Evolutionary conservation across 53 echinoderm and acorn worm species (phyloP).

Genomic region (Paracentrotus lividus): DNA sequence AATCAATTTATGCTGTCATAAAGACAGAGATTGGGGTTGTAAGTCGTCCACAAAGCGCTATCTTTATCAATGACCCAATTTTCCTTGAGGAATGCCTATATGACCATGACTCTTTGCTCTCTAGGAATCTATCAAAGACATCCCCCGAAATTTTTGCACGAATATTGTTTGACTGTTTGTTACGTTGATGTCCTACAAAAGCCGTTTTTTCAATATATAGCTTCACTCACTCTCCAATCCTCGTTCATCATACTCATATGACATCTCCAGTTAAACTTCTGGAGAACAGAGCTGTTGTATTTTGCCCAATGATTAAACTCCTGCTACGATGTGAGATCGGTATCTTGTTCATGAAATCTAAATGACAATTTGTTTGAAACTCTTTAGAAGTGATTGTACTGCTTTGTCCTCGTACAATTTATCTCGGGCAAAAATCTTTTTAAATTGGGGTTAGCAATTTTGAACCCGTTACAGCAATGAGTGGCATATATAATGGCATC

Average conservation of each 20-base stretch:
- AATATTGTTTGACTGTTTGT: conserved; percentile 14
- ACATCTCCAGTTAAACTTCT: conserved; percentile 5
- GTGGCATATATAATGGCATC: not conserved
- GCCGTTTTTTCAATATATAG: not conserved
- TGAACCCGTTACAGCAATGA: not conserved
- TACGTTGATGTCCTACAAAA: conserved; percentile 12
- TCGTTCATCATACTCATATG: conserved; percentile 41
- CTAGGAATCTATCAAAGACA: conserved; percentile 48
- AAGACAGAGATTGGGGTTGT: conserved; percentile 18
- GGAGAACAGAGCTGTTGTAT: not conserved
- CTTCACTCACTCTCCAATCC: conserved; percentile 14
- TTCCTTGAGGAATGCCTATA: not conserved
- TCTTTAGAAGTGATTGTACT: conserved; percentile 12
- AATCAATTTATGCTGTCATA: conserved; percentile 37
- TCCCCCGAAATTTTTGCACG: conserved; percentile 45
- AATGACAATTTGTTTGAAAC: conserved; percentile 41
- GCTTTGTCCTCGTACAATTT: conserved; percentile 20
- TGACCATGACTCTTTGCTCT: conserved; percentile 44
- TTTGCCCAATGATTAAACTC: conserved; percentile 6
- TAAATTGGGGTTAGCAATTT: not conserved
- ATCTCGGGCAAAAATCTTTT: conserved; percentile 15
- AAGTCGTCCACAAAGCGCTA: conserved; percentile 11
- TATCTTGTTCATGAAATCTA: conserved; percentile 4
- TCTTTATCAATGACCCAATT: conserved; percentile 57
- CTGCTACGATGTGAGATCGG: not conserved